These are phyloP conservation scores for Osmerus mordax DNA, from an alignment of 2,113 vertebrate species.

Conservation along the genomic window DNA sequence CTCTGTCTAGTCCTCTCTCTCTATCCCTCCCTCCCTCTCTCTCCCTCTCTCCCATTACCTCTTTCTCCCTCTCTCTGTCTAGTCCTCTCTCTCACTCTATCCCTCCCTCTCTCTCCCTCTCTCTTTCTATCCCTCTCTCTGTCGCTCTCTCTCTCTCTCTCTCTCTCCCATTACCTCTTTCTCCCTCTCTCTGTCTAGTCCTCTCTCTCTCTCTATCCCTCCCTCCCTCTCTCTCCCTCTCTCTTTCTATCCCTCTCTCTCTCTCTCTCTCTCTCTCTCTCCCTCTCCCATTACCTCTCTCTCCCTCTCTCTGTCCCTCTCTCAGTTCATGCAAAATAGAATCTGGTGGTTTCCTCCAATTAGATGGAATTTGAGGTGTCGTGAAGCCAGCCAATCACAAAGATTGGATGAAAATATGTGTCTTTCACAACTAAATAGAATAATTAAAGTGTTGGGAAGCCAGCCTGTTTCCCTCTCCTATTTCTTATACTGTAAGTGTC, in stretches of 20 bases:
- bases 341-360: slow-evolving; percentile 25
- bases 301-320: not conserved
- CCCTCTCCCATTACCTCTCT: not conserved
- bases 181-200: too few relatives aligned
- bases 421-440: slow-evolving; percentile 46
- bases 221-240: not conserved
- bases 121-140: not conserved
- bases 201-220: not conserved
- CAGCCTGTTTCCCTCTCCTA: slow-evolving; percentile 14
- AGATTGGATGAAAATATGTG: slow-evolving; percentile 27
- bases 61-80: too few relatives aligned
- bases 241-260: too few relatives aligned
- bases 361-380: slow-evolving; percentile 37
- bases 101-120: not conserved
- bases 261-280: not conserved
- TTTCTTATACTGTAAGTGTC: slow-evolving; percentile 26
- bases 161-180: too few relatives aligned
- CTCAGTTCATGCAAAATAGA: slow-evolving; percentile 32
- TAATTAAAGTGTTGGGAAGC: slow-evolving; percentile 50
- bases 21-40: too few relatives aligned
- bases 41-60: too few relatives aligned
- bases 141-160: not conserved
- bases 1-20: too few relatives aligned
- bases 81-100: too few relatives aligned
- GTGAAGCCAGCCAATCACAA: slow-evolving; percentile 12